Evolutionary conservation across 2,888 invertebrate genomes (phyloP).

Genomic region (Drosophila peninsularis): DNA sequence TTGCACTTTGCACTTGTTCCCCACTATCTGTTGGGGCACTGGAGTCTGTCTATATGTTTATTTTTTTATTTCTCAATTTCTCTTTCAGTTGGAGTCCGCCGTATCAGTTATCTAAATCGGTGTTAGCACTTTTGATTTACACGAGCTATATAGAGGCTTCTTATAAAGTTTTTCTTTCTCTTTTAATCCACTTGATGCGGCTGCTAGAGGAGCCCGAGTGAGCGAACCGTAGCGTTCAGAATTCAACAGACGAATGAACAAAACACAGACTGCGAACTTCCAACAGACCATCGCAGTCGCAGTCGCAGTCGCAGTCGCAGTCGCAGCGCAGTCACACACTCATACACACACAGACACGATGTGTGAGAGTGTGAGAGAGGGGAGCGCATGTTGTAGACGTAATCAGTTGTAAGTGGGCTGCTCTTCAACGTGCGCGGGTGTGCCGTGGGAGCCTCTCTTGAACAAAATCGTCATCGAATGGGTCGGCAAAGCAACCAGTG

Average conservation of each 20-base stretch:
- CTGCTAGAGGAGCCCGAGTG: constrained; percentile 40
- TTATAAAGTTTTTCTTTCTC: constrained; percentile 31
- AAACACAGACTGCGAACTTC: constrained; percentile 69
- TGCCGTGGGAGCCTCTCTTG: not conserved
- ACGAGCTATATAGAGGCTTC: constrained; percentile 32
- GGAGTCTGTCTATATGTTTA: constrained; percentile 11
- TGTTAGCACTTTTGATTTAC: constrained; percentile 41
- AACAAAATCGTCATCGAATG: constrained; percentile 60
- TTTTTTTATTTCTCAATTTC: constrained; percentile 28
- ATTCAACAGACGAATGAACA: constrained; percentile 84
- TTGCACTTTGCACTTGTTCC: constrained; percentile 58
- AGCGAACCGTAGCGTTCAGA: constrained; percentile 82
- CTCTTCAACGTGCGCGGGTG: constrained; percentile 15
- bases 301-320: constrained; percentile 46
- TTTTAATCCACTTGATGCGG: constrained; percentile 46
- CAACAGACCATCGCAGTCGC: constrained; percentile 67
- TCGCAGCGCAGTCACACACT: constrained; percentile 48
- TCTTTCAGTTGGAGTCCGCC: constrained; percentile 17
- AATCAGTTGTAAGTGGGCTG: constrained; percentile 69
- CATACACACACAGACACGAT: constrained; percentile 13
- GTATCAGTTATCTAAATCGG: constrained; percentile 53
- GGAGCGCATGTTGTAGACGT: constrained; percentile 68
- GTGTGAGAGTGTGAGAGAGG: constrained; percentile 41
- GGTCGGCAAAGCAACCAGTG: constrained; percentile 63
- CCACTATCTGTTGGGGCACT: constrained; percentile 37